Evolutionary conservation across 2,113 vertebrate species (phyloP).

Genomic region (Elanoides forficatus): DNA sequence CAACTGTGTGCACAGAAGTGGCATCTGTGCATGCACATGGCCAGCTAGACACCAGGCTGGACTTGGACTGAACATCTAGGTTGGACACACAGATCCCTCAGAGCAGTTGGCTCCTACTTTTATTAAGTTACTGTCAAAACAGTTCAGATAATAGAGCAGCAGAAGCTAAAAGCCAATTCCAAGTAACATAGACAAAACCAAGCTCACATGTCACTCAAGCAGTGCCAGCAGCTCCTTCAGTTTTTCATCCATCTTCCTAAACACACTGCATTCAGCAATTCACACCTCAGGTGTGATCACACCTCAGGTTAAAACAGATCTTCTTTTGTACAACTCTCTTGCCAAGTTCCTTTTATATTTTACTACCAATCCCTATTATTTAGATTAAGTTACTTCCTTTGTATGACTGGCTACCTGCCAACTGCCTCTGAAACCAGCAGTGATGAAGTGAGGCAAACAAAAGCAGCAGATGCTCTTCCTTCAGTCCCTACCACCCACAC

Average conservation of each 20-base stretch:
- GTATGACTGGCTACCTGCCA: background rate
- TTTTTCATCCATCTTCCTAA: background rate
- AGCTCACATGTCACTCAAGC: background rate
- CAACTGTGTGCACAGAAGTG: background rate
- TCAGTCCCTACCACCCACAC: background rate
- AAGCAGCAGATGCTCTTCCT: background rate
- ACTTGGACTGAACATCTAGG: background rate
- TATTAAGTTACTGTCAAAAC: background rate
- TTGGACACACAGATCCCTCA: background rate
- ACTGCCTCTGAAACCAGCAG: background rate
- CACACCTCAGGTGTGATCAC: background rate
- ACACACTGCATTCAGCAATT: background rate
- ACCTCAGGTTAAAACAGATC: background rate
- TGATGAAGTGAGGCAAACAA: background rate
- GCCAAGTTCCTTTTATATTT: background rate
- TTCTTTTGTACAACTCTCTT: background rate
- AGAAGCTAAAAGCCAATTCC: background rate
- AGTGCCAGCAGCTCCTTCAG: background rate
- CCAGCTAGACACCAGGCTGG: background rate
- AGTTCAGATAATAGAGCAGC: background rate
- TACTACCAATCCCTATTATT: background rate
- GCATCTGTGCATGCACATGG: background rate
- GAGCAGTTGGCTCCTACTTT: background rate
- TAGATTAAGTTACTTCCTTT: background rate
- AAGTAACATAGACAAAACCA: fast-evolving